Percentiles rank a stretch among this genome's conserved stretches.
Evolutionary conservation across 2,888 invertebrate species (phyloP).

Genomic region (Dendrolimus pini): DNA sequence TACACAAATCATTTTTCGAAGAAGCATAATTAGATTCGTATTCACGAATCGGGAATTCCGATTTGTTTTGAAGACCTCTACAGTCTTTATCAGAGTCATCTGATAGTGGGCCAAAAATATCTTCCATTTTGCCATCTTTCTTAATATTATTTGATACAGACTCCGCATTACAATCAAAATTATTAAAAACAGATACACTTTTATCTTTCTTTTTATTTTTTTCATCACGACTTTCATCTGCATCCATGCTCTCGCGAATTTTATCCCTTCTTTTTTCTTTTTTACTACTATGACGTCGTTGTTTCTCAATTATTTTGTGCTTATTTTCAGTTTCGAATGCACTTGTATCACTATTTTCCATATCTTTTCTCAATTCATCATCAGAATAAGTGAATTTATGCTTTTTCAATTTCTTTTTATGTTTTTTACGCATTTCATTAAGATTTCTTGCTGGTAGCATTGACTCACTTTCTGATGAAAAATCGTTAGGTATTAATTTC

Average conservation of each 20-base stretch:
- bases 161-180: constrained; percentile 41
- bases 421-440: constrained; percentile 82
- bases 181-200: constrained; percentile 38
- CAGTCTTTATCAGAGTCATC: constrained; percentile 78
- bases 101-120: constrained; percentile 91
- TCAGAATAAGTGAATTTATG: constrained; percentile 81
- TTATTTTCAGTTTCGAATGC: constrained; percentile 38
- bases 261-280: constrained; percentile 79
- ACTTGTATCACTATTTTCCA: constrained; percentile 33
- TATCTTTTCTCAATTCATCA: constrained; percentile 62
- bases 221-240: constrained; percentile 66
- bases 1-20: constrained; percentile 1
- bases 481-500: constrained; percentile 51
- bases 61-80: constrained; percentile 27
- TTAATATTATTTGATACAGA: constrained; percentile 53
- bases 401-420: constrained; percentile 90
- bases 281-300: constrained; percentile 70
- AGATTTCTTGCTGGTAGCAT: constrained; percentile 49
- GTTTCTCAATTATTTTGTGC: constrained; percentile 67
- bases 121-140: constrained; percentile 90
- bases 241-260: constrained; percentile 67
- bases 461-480: constrained; percentile 69
- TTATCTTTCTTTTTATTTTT: constrained; percentile 79
- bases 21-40: constrained; percentile 24
- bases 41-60: constrained; percentile 36